Evolutionary conservation across 2,888 invertebrate genomes (phyloP).

Genomic region (Hirtodrosophila trivittata): DNA sequence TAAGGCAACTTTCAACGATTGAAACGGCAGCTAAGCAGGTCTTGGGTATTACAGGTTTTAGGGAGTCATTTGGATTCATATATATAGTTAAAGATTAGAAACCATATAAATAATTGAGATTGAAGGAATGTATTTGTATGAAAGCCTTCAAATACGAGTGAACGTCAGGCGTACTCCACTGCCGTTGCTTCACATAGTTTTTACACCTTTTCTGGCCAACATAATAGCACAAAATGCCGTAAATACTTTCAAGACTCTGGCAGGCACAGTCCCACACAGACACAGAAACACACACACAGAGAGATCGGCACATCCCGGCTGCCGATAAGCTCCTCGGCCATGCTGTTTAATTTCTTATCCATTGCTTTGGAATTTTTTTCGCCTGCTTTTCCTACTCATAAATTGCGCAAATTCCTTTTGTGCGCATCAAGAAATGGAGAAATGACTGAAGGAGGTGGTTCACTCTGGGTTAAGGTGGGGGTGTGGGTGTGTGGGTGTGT

Average conservation of each 20-base stretch:
- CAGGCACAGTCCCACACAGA: conserved; percentile 2
- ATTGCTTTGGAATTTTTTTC: conserved; percentile 63
- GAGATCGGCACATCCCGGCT: conserved; percentile 21
- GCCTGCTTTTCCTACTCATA: conserved; percentile 53
- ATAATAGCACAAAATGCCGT: conserved; percentile 67
- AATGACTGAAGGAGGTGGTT: conserved; percentile 17
- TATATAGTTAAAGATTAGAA: conserved; percentile 2
- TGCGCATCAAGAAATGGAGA: conserved; percentile 52
- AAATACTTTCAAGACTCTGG: conserved; percentile 53
- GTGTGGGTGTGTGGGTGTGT: neutral
- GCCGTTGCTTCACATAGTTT: conserved; percentile 33
- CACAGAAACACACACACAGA: neutral
- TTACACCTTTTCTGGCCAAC: conserved; percentile 60
- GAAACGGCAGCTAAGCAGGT: too few species aligned
- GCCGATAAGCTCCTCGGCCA: conserved; percentile 52
- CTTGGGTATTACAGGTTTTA: too few species aligned
- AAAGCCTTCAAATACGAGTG: neutral
- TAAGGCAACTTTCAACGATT: too few species aligned
- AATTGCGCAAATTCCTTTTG: conserved; percentile 75
- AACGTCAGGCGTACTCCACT: neutral
- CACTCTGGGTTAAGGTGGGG: neutral
- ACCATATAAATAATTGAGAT: neutral
- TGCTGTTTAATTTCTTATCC: conserved; percentile 68
- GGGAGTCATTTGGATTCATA: too few species aligned
- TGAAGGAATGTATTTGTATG: neutral